Percentiles rank a stretch among this genome's conserved stretches.
Conservation (phyloP, 2,113 vertebrate species). For the Lepisosteus oculatus region DNA sequence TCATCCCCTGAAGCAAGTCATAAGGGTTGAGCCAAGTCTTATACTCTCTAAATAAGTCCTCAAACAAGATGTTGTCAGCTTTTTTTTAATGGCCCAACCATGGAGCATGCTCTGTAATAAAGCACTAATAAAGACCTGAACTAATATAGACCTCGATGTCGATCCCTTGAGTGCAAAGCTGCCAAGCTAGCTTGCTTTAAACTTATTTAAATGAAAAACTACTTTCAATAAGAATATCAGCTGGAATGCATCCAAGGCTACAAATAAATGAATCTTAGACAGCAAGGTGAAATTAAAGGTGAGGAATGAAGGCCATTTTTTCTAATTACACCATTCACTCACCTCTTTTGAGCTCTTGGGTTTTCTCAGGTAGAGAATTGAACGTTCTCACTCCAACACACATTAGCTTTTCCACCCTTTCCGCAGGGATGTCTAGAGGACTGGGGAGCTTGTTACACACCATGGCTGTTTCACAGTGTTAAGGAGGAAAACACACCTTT, state of each 20-base stretch:
- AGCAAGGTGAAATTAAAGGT: no score
- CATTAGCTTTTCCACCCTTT: slow-evolving; percentile 88
- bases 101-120: no score
- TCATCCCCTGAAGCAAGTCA: background rate
- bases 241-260: no score
- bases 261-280: no score
- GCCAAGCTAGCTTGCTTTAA: no score
- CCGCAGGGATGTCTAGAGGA: slow-evolving; percentile 77
- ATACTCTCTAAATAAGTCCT: background rate
- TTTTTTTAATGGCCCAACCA: background rate
- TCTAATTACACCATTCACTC: slow-evolving; percentile 28
- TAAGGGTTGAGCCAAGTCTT: background rate
- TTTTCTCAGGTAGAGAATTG: slow-evolving; percentile 79
- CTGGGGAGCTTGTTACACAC: slow-evolving; percentile 90
- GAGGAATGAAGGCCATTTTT: no score
- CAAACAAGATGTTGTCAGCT: background rate
- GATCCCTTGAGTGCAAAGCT: no score
- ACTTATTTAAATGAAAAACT: no score
- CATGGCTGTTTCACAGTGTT: slow-evolving; percentile 73
- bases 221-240: no score
- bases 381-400: slow-evolving; percentile 74
- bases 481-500: slow-evolving; percentile 40
- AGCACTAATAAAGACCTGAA: no score
- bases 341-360: slow-evolving; percentile 85
- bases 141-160: no score